Evolutionary conservation across 2,888 invertebrate genomes (phyloP).

Genomic region (Lamellibrachia columna): DNA sequence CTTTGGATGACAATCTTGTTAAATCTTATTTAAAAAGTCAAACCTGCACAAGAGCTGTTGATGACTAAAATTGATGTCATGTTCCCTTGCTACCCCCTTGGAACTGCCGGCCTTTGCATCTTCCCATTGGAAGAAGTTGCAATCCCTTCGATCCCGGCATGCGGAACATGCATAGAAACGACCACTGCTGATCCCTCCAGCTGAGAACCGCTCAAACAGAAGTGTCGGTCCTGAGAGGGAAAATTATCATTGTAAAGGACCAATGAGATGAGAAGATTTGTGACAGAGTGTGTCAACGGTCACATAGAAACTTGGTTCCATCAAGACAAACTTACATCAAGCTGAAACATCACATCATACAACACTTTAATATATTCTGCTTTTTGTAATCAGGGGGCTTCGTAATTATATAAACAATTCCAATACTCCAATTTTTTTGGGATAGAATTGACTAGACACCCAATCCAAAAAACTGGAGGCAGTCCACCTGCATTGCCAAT

Average conservation of each 20-base stretch:
- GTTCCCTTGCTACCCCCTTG: neutral
- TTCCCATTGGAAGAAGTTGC: slow-evolving; percentile 75
- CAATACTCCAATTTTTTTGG: too few species aligned
- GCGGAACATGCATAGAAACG: slow-evolving; percentile 84
- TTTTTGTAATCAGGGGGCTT: too few species aligned
- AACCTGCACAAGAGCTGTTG: neutral
- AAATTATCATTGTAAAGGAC: neutral
- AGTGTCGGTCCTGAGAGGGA: slow-evolving; percentile 39
- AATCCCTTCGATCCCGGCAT: slow-evolving; percentile 81
- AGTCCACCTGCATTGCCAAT: too few species aligned
- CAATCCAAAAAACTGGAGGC: too few species aligned
- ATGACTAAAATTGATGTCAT: neutral
- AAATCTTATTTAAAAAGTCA: neutral
- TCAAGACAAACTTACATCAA: too few species aligned
- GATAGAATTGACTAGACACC: too few species aligned
- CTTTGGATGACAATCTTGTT: neutral
- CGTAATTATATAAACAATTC: too few species aligned
- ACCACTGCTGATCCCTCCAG: slow-evolving; percentile 20
- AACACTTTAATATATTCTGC: too few species aligned
- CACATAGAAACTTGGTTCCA: too few species aligned
- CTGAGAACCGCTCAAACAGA: slow-evolving; percentile 37
- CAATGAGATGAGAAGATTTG: neutral
- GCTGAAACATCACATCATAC: too few species aligned
- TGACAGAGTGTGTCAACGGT: neutral
- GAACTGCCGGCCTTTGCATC: slow-evolving; percentile 38